Evolutionary conservation across 2,113 vertebrate species (phyloP), one percentile per base, ranked within the genome.

Genomic region (Myodes glareolus): DNA sequence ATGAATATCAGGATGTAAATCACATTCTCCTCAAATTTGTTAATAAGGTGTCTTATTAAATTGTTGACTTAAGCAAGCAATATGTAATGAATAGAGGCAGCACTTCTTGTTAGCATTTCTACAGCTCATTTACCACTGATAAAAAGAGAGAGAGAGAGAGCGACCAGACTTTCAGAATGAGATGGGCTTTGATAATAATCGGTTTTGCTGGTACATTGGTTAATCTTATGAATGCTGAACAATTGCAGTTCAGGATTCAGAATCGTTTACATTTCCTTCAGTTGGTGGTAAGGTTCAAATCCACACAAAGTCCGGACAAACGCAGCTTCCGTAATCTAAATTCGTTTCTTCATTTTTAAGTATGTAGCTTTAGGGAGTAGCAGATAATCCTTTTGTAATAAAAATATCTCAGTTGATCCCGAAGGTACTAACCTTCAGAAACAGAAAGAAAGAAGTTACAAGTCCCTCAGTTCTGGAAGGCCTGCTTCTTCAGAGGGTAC

Each of bases 1-100:
- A 10, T 90, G 96, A 82, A 89, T 96, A 97, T 96, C 92, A 92
- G 85, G 67, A 98, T 89, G 94, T 97, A 97, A 97, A 96, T 97
- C 96, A 88, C 94, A 97, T 95, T 97, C 90, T 91, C 78, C 94
- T 98, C 97, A 97, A 96, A 98, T 98, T 97, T 98, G 94, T 98
- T 98, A 98, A 97, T 98, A 95, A 98, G 97, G 92, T 98, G 87
- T 97, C 98, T 96, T 97, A 97, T 97, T 96, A 97, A 98, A 98
- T 96, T 97, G 97, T 98, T 98, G 98, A 98, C 97, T 98, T 98
- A 97, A 98, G 97, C 90, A 97, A 97, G 97, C 96, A 96, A 94
- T 97, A 97, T 90, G 96, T 97, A 98, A 98, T 98, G 97, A 98
- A 94, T 94, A 96, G 77, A 98, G 97, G 92, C 96, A 95, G 96